phyloP scores from a whole-genome alignment of 1,140 invertebrate genomes.

The Orius insidiosus region DNA sequence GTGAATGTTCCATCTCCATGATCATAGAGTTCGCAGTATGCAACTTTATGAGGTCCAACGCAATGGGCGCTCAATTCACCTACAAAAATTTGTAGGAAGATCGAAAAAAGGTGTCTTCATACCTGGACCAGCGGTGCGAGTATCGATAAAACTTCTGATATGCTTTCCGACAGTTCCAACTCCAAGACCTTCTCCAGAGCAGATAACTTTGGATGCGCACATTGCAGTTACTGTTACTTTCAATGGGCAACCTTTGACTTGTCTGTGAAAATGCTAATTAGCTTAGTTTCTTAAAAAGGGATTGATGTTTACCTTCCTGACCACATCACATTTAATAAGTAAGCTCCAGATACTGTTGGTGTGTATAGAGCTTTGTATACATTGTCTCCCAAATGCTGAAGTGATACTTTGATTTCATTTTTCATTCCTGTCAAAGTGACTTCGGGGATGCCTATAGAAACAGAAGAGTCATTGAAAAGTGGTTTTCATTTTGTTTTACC shows the following conservation, averaged over 20 bases:
- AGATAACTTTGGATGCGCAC: conserved; percentile 61
- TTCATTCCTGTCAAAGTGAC: conserved; percentile 65
- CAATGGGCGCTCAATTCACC: conserved; percentile 95
- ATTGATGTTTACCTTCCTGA: conserved; percentile 41
- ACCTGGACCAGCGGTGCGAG: conserved; percentile 81
- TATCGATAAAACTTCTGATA: conserved; percentile 92
- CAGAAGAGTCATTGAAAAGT: too few relatives aligned
- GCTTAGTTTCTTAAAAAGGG: background rate
- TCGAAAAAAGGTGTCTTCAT: too few relatives aligned
- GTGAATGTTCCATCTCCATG: conserved; percentile 95
- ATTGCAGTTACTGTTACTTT: conserved; percentile 71
- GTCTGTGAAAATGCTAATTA: conserved; percentile 30
- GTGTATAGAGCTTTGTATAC: conserved; percentile 84
- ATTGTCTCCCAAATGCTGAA: conserved; percentile 43
- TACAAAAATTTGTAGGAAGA: too few relatives aligned
- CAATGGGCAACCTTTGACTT: conserved; percentile 84
- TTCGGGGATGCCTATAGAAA: too few relatives aligned
- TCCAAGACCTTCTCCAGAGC: conserved; percentile 80
- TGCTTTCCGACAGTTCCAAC: conserved; percentile 86
- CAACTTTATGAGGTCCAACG: conserved; percentile 72
- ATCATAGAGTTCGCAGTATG: conserved; percentile 93
- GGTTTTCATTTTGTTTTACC: too few relatives aligned
- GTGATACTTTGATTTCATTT: conserved; percentile 38
- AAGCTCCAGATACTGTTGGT: conserved; percentile 59
- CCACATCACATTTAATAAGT: conserved; percentile 84